phyloP scores from a whole-genome alignment of 2,113 vertebrate genomes.

The Empidonax alnorum region DNA sequence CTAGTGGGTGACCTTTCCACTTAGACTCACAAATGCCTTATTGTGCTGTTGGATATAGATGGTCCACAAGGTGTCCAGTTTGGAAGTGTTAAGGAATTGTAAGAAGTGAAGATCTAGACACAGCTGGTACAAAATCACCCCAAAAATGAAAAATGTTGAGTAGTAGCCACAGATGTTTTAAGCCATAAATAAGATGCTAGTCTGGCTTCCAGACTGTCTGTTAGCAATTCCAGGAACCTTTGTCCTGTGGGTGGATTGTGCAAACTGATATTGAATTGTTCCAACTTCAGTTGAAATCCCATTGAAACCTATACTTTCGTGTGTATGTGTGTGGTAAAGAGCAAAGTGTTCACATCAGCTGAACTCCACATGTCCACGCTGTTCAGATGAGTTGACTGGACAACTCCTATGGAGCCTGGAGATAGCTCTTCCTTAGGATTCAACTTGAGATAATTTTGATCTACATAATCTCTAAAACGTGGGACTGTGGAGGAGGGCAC shows the following conservation, averaged over 20 bases:
- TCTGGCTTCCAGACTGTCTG: background rate
- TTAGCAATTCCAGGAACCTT: background rate
- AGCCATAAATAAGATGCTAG: background rate
- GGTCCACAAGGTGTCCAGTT: background rate
- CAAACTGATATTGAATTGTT: background rate
- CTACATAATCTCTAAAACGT: background rate
- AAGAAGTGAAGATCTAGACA: background rate
- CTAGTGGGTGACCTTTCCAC: background rate
- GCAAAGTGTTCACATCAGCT: background rate
- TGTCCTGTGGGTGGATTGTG: background rate
- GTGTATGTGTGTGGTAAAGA: background rate
- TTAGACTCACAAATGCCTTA: background rate
- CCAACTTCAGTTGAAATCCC: background rate
- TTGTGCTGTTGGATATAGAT: background rate
- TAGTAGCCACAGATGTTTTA: background rate
- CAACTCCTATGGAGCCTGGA: background rate
- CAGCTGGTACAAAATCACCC: background rate
- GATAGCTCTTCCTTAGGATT: background rate
- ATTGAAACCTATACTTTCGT: background rate
- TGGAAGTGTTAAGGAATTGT: background rate
- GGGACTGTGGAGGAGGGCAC: background rate
- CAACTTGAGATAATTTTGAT: background rate
- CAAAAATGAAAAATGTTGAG: background rate
- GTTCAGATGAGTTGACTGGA: background rate
- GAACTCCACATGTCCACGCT: accelerated